These are phyloP conservation scores for Monopterus albus DNA, from an alignment of 2,113 vertebrate genomes.

Conservation along the genomic window DNA sequence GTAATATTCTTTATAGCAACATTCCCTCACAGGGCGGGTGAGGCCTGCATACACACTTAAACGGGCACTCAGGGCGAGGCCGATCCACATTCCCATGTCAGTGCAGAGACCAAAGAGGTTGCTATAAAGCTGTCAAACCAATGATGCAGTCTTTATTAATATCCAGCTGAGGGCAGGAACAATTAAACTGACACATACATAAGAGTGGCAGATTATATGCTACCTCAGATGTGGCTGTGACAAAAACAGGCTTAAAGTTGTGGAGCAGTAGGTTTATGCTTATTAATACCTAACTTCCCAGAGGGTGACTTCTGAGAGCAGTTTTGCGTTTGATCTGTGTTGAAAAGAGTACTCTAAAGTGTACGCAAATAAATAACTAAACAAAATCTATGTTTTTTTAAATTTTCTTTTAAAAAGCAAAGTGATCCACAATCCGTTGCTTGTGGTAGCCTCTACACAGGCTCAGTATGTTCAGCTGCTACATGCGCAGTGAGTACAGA, in stretches of 20 bases:
- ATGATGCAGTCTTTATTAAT: slow-evolving; percentile 55
- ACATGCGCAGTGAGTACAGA: slow-evolving; percentile 17
- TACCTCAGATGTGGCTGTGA: slow-evolving; percentile 13
- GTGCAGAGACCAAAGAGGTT: slow-evolving; percentile 43
- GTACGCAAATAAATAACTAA: too few relatives aligned
- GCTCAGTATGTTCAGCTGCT: slow-evolving; percentile 10
- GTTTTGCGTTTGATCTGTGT: slow-evolving; percentile 25
- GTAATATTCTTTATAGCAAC: slow-evolving; percentile 51
- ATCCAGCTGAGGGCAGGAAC: slow-evolving; percentile 21
- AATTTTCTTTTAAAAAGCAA: too few relatives aligned
- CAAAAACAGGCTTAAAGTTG: slow-evolving; percentile 19
- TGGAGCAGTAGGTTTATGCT: slow-evolving; percentile 12
- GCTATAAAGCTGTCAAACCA: slow-evolving; percentile 34
- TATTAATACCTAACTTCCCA: slow-evolving; percentile 15
- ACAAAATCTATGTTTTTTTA: too few relatives aligned
- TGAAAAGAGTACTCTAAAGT: too few relatives aligned
- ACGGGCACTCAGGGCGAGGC: slow-evolving; percentile 63
- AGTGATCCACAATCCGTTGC: slow-evolving; percentile 3
- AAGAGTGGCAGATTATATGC: slow-evolving; percentile 8
- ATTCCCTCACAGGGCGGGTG: slow-evolving; percentile 67
- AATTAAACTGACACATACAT: slow-evolving; percentile 39
- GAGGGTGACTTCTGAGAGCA: slow-evolving; percentile 25
- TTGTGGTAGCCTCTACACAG: slow-evolving; percentile 15
- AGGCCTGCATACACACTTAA: slow-evolving; percentile 27
- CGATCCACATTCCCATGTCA: slow-evolving; percentile 63